Evolutionary conservation across 2,888 invertebrate genomes (phyloP).

Genomic region (Tanypteryx hageni): DNA sequence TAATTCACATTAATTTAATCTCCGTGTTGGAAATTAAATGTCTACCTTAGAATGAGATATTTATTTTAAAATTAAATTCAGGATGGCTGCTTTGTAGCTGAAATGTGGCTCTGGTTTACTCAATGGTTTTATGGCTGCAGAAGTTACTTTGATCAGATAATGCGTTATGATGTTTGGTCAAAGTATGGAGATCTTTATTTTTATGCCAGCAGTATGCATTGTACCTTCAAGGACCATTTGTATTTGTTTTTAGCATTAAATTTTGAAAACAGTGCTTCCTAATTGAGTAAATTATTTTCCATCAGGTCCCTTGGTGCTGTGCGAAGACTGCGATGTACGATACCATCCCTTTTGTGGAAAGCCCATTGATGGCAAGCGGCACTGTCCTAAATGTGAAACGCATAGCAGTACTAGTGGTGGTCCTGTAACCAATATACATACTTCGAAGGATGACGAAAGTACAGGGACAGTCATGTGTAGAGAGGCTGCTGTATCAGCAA

Average conservation of each 20-base stretch:
- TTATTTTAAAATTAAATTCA: too few species aligned
- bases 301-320: conserved; percentile 45
- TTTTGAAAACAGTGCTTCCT: neutral
- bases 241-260: neutral
- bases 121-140: too few species aligned
- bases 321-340: conserved; percentile 56
- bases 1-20: too few species aligned
- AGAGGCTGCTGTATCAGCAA: neutral
- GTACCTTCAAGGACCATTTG: too few species aligned
- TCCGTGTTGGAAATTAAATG: too few species aligned
- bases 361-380: conserved; percentile 49
- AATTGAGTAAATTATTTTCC: neutral
- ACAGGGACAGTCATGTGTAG: neutral
- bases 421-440: neutral
- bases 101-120: too few species aligned
- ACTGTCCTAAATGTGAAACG: conserved; percentile 58
- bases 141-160: too few species aligned
- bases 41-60: too few species aligned
- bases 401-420: conserved; percentile 17
- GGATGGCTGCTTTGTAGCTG: too few species aligned
- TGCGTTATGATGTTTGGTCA: too few species aligned
- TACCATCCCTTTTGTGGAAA: conserved; percentile 57
- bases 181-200: too few species aligned
- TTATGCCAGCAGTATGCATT: too few species aligned
- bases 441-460: conserved; percentile 19